These are phyloP conservation scores for Ochotona curzoniae DNA, from an alignment of 2,113 vertebrate genomes.

Conservation along the genomic window DNA sequence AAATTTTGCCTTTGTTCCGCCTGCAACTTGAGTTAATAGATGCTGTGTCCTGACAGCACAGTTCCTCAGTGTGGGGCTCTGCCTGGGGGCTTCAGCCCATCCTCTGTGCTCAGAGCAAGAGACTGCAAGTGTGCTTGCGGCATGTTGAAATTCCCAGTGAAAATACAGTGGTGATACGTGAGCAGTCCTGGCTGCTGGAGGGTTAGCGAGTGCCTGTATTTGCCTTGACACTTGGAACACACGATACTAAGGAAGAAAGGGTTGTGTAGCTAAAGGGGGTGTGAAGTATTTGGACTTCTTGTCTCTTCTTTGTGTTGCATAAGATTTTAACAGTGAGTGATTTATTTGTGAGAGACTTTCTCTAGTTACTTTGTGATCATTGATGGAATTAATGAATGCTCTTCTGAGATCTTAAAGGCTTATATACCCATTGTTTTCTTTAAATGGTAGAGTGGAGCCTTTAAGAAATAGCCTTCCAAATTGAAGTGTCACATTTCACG, in stretches of 20 bases:
- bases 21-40: background rate
- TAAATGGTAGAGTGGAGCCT: background rate
- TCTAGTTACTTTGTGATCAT: constrained; percentile 3
- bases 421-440: background rate
- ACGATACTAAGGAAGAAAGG: background rate
- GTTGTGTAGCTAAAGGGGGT: background rate
- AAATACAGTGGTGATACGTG: background rate
- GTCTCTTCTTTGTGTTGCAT: background rate
- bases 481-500: background rate
- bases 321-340: constrained; percentile 1
- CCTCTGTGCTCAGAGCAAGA: background rate
- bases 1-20: background rate
- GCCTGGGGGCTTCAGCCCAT: background rate
- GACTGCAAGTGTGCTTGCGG: too few species aligned
- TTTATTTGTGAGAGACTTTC: background rate
- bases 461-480: background rate
- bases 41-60: background rate
- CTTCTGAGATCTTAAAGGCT: background rate
- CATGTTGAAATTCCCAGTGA: background rate
- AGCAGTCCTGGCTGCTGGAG: background rate
- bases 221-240: background rate
- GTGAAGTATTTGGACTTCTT: background rate
- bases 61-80: background rate
- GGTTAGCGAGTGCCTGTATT: background rate
- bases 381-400: background rate